A percentile compares a stretch with the other conserved stretches of the same genome.
Evolutionary conservation across 2,797 vertebrate species (phyloP).

Genomic region (Aselliscus stoliczkanus): DNA sequence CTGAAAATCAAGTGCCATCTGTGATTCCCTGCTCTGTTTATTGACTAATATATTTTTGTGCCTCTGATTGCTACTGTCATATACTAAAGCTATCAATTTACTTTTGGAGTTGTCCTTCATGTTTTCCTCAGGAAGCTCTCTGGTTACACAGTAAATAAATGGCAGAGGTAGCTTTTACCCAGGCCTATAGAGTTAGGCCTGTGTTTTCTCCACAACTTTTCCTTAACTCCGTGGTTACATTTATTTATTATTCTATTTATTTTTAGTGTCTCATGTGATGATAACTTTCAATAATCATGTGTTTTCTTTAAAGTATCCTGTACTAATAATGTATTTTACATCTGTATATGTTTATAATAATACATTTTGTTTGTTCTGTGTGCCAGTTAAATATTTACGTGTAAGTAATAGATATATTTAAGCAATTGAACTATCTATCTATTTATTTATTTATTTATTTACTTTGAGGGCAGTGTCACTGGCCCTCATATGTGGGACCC

Average conservation of each 20-base stretch:
- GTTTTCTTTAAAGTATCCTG: not conserved
- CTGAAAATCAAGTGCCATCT: not conserved
- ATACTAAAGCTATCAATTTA: not conserved
- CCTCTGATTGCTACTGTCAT: not conserved
- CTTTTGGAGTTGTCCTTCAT: not conserved
- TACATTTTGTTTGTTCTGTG: not conserved
- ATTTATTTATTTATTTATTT: too few relatives aligned
- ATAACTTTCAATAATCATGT: not conserved
- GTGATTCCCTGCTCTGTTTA: not conserved
- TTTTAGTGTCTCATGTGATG: not conserved
- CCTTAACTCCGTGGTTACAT: not conserved
- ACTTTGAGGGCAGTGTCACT: too few relatives aligned
- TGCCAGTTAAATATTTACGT: not conserved
- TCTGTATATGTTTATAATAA: not conserved
- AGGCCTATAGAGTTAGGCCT: not conserved
- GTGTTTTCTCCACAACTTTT: not conserved
- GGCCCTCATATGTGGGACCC: too few relatives aligned
- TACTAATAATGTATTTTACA: not conserved
- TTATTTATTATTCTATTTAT: not conserved
- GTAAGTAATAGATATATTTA: not conserved
- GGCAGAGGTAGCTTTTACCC: not conserved
- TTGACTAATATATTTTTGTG: constrained; percentile 1
- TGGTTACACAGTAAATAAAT: not conserved
- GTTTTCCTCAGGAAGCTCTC: not conserved
- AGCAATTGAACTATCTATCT: not conserved